A percentile compares a stretch with the other conserved stretches of the same genome.
These are phyloP conservation scores for Rhagologus leucostigma DNA, from an alignment of 2,113 vertebrate species.

Conservation along the genomic window DNA sequence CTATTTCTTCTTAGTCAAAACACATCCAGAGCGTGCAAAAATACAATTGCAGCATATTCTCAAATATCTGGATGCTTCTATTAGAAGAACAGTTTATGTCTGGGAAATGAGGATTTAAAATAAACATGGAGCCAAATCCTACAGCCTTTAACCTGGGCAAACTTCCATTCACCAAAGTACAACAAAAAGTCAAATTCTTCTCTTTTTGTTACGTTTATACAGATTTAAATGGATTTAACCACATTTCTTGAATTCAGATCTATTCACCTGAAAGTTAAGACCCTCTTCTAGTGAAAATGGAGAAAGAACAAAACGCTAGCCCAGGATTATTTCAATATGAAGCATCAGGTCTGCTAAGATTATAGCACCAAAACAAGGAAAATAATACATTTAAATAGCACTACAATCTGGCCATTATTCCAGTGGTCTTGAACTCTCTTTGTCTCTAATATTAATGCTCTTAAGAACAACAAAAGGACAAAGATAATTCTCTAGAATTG, in stretches of 20 bases:
- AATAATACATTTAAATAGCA: not conserved
- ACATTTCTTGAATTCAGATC: not conserved
- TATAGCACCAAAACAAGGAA: not conserved
- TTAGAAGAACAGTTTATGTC: conserved; percentile 32
- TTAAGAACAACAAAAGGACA: not conserved
- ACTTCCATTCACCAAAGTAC: conserved; percentile 17
- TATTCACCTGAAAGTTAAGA: not conserved
- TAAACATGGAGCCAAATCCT: conserved; percentile 35
- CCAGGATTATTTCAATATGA: not conserved
- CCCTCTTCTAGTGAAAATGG: not conserved
- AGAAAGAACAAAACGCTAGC: not conserved
- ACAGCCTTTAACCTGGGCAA: conserved; percentile 39
- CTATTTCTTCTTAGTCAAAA: not conserved
- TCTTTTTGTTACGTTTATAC: not conserved
- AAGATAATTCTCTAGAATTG: not conserved
- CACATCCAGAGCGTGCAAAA: not conserved
- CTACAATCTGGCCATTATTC: not conserved
- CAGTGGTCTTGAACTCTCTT: not conserved
- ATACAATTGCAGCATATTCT: conserved; percentile 21
- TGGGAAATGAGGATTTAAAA: conserved; percentile 43
- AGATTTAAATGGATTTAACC: not conserved
- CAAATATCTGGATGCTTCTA: conserved; percentile 37
- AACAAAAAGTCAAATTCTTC: conserved; percentile 26
- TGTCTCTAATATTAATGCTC: not conserved
- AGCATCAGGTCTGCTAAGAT: not conserved